Percentiles rank a stretch among this genome's conserved stretches.
These are phyloP conservation scores for Lasioglossum lativentre DNA, from an alignment of 2,888 invertebrate genomes.

Conservation along the genomic window DNA sequence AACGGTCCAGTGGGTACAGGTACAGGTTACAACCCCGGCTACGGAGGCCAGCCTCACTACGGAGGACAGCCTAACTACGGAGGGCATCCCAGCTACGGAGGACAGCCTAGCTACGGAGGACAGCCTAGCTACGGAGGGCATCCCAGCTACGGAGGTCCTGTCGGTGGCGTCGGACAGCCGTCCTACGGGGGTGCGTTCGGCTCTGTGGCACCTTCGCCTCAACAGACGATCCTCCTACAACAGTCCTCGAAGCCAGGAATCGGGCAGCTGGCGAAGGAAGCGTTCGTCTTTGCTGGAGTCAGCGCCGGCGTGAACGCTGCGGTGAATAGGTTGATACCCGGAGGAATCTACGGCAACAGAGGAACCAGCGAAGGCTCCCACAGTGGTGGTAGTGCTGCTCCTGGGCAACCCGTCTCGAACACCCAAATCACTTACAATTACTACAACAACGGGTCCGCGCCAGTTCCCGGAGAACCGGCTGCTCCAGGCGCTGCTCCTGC, in stretches of 20 bases:
- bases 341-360: conserved; percentile 69
- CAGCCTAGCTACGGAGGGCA: not conserved
- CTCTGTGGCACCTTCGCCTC: conserved; percentile 74
- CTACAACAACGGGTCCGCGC: conserved; percentile 80
- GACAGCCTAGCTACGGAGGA: conserved; percentile 5
- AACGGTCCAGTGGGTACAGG: conserved; percentile 68
- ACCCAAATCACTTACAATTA: conserved; percentile 83
- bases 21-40: too few relatives aligned
- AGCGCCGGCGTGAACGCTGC: conserved; percentile 83
- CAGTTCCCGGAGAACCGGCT: conserved; percentile 45
- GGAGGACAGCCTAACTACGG: not conserved
- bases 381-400: conserved; percentile 2
- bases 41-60: too few relatives aligned
- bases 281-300: conserved; percentile 82
- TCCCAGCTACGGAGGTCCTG: conserved; percentile 5
- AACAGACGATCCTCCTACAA: conserved; percentile 78
- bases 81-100: too few relatives aligned
- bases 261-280: conserved; percentile 83
- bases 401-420: conserved; percentile 56
- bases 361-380: conserved; percentile 64
- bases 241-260: conserved; percentile 78
- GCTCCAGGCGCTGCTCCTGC: conserved; percentile 52
- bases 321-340: conserved; percentile 80
- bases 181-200: conserved; percentile 58
- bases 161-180: conserved; percentile 54